phyloP scores from a whole-genome alignment of 2,113 vertebrate genomes.

The Rallus limicola region DNA sequence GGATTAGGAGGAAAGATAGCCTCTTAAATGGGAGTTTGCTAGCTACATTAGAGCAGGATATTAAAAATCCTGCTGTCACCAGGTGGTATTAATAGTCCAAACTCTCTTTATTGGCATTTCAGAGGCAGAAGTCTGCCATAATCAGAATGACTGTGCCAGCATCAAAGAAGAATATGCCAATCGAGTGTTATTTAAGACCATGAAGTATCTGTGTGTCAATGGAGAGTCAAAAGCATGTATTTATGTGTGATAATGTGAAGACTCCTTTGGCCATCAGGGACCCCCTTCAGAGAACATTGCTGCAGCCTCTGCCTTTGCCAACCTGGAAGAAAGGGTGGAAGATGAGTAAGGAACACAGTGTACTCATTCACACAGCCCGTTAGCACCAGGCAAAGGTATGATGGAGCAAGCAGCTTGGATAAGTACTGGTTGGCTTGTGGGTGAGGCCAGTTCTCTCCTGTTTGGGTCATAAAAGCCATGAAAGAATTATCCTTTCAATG shows the following conservation, averaged over 20 bases:
- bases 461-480: neutral
- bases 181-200: neutral
- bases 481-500: neutral
- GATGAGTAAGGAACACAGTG: neutral
- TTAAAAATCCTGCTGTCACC: neutral
- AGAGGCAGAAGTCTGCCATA: neutral
- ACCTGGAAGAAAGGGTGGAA: neutral
- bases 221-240: neutral
- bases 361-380: neutral
- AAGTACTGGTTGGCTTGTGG: neutral
- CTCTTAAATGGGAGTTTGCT: neutral
- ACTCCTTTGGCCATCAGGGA: neutral
- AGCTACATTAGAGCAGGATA: neutral
- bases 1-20: neutral
- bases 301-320: neutral
- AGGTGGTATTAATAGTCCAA: neutral
- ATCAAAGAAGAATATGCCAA: neutral
- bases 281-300: neutral
- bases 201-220: neutral
- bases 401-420: neutral
- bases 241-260: neutral
- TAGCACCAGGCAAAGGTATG: neutral
- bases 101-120: constrained; percentile 4
- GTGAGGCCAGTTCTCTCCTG: neutral
- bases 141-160: neutral